Evolutionary conservation across 2,888 invertebrate species (phyloP).

Genomic region (Nomada fabriciana): DNA sequence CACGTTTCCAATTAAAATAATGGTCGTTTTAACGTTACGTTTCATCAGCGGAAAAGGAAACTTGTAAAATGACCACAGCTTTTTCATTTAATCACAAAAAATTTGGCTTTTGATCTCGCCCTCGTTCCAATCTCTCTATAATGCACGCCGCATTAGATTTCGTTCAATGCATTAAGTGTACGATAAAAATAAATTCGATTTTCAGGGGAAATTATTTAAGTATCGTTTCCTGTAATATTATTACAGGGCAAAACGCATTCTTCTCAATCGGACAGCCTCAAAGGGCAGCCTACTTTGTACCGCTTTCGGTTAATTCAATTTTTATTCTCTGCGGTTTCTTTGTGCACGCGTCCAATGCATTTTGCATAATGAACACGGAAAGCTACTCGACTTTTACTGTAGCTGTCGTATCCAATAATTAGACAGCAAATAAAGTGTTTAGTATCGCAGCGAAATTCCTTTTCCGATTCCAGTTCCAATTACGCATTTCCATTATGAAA

Average conservation of each 20-base stretch:
- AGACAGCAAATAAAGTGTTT: no score
- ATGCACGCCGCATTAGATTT: constrained; percentile 26
- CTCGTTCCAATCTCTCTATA: constrained; percentile 7
- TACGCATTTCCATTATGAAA: no score
- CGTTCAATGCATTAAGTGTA: constrained; percentile 22
- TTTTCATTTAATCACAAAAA: constrained; percentile 6
- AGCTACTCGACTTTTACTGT: neutral
- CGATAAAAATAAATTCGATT: constrained; percentile 14
- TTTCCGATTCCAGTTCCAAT: no score
- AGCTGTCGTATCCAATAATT: neutral
- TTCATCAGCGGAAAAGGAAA: neutral
- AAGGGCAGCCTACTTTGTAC: constrained; percentile 22
- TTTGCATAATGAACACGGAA: neutral
- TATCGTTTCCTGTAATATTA: constrained; percentile 9
- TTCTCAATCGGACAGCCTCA: constrained; percentile 5
- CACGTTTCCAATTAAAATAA: neutral
- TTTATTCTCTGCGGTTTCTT: constrained; percentile 20
- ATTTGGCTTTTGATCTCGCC: constrained; percentile 29
- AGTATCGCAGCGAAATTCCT: no score
- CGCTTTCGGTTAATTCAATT: constrained; percentile 47
- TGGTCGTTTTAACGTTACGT: neutral
- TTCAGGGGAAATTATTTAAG: constrained; percentile 18
- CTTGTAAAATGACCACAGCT: constrained; percentile 6
- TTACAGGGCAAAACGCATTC: constrained; percentile 9
- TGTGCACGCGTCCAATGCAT: constrained; percentile 1